phyloP scores from a whole-genome alignment of 2,888 invertebrate species.

The Apodemia hepburni region DNA sequence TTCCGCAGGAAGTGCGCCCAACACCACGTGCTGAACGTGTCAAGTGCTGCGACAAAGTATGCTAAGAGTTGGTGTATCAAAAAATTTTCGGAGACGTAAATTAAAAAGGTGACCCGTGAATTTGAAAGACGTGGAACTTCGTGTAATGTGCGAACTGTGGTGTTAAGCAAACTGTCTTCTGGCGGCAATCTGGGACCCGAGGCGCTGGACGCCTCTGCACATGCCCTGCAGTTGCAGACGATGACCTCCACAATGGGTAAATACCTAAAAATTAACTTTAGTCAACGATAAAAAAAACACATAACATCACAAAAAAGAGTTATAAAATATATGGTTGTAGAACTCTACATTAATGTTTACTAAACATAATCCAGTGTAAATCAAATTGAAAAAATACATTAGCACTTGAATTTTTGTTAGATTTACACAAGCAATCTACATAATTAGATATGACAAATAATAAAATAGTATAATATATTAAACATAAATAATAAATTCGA shows the following conservation, averaged over 20 bases:
- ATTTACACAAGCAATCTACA: too few species aligned
- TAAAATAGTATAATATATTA: too few species aligned
- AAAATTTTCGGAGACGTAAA: constrained; percentile 64
- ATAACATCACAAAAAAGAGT: not conserved
- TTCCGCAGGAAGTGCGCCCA: constrained; percentile 60
- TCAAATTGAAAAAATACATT: too few species aligned
- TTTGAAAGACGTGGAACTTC: constrained; percentile 53
- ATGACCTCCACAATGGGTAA: constrained; percentile 79
- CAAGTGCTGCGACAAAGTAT: constrained; percentile 64
- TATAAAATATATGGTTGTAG: too few species aligned
- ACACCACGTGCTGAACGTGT: constrained; percentile 57
- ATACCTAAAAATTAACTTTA: constrained; percentile 30
- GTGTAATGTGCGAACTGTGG: constrained; percentile 64
- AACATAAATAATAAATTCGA: too few species aligned
- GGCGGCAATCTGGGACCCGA: constrained; percentile 68
- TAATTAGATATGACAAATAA: too few species aligned
- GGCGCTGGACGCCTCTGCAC: constrained; percentile 67
- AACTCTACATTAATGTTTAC: too few species aligned
- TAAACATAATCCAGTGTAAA: too few species aligned
- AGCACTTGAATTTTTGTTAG: not conserved
- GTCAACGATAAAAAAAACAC: constrained; percentile 4
- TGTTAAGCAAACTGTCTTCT: constrained; percentile 67
- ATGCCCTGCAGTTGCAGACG: constrained; percentile 67
- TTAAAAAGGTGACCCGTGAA: constrained; percentile 70
- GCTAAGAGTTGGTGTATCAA: constrained; percentile 65